Percentiles rank a stretch among this genome's conserved stretches.
phyloP scores from a whole-genome alignment of 2,888 invertebrate species.

The Hedya salicella region DNA sequence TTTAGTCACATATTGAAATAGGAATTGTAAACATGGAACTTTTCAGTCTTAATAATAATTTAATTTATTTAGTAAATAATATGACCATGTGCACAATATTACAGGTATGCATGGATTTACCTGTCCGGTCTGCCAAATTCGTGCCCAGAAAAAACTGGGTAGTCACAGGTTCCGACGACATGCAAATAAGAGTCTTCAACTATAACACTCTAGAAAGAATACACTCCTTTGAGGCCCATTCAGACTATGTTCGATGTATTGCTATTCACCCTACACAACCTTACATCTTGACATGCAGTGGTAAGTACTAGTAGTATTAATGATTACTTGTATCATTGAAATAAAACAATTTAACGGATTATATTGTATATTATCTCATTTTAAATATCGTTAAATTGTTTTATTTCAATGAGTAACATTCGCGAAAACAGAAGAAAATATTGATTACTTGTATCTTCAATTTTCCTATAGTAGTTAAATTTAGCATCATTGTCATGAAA shows the following conservation, averaged over 20 bases:
- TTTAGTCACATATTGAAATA: no score
- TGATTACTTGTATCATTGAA: background rate
- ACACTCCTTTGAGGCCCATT: constrained; percentile 98
- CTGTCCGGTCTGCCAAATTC: constrained; percentile 98
- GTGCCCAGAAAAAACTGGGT: constrained; percentile 99
- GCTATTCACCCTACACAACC: constrained; percentile 99
- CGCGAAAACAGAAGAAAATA: no score
- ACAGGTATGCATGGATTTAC: constrained; percentile 95
- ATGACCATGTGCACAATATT: constrained; percentile 57
- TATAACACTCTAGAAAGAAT: constrained; percentile 99
- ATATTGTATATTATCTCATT: no score
- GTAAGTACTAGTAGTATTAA: constrained; percentile 81
- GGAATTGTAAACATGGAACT: no score
- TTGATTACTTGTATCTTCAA: no score
- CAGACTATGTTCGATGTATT: constrained; percentile 98
- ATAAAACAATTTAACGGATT: no score
- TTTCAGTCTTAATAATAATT: no score
- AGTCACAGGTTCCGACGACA: constrained; percentile 98
- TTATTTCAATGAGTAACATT: no score
- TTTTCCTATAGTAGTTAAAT: no score
- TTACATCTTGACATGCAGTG: constrained; percentile 97
- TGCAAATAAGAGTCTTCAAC: constrained; percentile 98
- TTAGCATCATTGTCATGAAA: no score
- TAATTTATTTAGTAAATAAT: no score
- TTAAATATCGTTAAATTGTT: no score